Evolutionary conservation across 2,888 invertebrate genomes (phyloP).

Genomic region (Lobophora halterata): DNA sequence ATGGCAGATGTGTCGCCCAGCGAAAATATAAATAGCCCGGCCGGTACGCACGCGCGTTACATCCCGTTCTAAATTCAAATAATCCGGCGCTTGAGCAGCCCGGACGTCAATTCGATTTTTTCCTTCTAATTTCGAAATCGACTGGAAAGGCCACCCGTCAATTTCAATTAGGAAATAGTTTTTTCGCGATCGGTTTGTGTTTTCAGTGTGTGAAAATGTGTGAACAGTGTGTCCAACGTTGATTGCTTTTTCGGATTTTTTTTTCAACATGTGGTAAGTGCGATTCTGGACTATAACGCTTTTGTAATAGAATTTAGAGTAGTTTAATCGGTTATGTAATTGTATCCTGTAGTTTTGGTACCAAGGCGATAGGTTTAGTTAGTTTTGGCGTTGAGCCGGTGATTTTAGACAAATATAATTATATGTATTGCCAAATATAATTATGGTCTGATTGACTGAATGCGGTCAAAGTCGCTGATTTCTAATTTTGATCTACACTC

Average conservation of each 20-base stretch:
- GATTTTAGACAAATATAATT: not conserved
- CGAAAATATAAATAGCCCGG: constrained; percentile 63
- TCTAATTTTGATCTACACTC: constrained; percentile 3
- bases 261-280: constrained; percentile 54
- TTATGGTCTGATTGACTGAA: constrained; percentile 12
- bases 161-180: constrained; percentile 31
- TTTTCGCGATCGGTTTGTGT: constrained; percentile 28
- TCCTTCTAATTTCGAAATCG: constrained; percentile 47
- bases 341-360: constrained; percentile 5
- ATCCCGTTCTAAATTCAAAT: constrained; percentile 62
- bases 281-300: constrained; percentile 22
- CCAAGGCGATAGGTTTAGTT: constrained; percentile 5
- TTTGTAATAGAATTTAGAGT: constrained; percentile 19
- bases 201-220: constrained; percentile 65
- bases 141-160: constrained; percentile 68
- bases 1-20: constrained; percentile 54
- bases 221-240: constrained; percentile 68
- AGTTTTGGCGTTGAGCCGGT: constrained; percentile 13
- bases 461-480: constrained; percentile 9
- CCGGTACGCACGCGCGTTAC: constrained; percentile 49
- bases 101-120: constrained; percentile 53
- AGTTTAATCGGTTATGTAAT: constrained; percentile 20
- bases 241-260: constrained; percentile 51
- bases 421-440: constrained; percentile 11
- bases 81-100: constrained; percentile 63